Base-by-base conservation (phyloP, 2,888 invertebrate species). In the Drosophila testacea region DNA sequence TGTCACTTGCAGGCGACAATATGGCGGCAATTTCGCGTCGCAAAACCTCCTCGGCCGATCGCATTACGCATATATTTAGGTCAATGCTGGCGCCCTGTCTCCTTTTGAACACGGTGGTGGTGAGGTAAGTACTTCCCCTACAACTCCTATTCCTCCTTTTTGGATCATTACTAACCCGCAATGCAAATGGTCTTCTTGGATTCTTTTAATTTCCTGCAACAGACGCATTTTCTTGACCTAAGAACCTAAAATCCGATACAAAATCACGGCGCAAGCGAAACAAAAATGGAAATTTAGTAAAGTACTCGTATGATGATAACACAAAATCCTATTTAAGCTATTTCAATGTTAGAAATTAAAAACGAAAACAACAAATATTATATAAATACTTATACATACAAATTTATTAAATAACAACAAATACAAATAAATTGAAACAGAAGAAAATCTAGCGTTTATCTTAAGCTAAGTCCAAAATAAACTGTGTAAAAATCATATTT, bases 11-110 rank as follows among this genome's bases (percentile, higher is more conserved):
- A 97, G 97, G 97, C 91, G 97, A 97, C 94, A 97, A 97, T 93
- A 97, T 97, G 95, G 97, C 97, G 88, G 97, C 97, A 83, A 97
- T 97, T 89, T 94, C 96, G 86, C 95, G 96, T 92, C 95, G 97
- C 92, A 96, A 96, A 93, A 94, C 94, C 75, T 92, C 93, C 70
- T 92, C 93, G 75, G 92, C 92, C 72, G 92, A 91, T 89, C 92
- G 92, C 81, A 90, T 92, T 74, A 90, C 92, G 89, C 92, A 92
- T 85, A 92, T 92, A 90, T 90, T 92, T 80, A 89, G 89, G 89
- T 92, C 91, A 79, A 90, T 92, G 90, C 83, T 92, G 86, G 92
- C 92, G 86, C 91, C 92, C 76, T 92, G 92, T 86, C 84, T 92
- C 74, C 80, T 93, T 85, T 81, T 92, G 73, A 93, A 92, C 86